phyloP scores from a whole-genome alignment of 64 coral and sea anemone genomes.

The Pocillopora damicornis region DNA sequence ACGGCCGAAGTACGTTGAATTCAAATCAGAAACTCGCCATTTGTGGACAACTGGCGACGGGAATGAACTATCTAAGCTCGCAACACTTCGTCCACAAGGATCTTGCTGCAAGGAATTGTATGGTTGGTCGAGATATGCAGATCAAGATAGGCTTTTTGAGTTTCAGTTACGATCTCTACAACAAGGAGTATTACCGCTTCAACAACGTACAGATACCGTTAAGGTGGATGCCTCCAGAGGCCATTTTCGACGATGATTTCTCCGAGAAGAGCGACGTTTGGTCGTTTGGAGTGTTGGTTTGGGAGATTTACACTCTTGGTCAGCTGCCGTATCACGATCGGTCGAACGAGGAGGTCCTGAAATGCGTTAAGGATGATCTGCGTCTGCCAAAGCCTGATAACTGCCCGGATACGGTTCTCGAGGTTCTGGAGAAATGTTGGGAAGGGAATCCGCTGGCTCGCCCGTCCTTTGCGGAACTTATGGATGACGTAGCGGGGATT shows the following conservation, averaged over 20 bases:
- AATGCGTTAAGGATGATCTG: constrained; percentile 79
- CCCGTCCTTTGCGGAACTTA: constrained; percentile 61
- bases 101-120: constrained; percentile 90
- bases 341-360: constrained; percentile 86
- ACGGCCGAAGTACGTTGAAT: constrained; percentile 73
- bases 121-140: constrained; percentile 76
- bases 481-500: constrained; percentile 65
- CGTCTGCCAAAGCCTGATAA: constrained; percentile 86
- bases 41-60: constrained; percentile 71
- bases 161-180: constrained; percentile 88
- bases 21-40: constrained; percentile 83
- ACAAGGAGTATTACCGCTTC: constrained; percentile 77
- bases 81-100: constrained; percentile 87
- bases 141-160: constrained; percentile 92
- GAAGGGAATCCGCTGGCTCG: constrained; percentile 61
- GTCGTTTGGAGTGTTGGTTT: constrained; percentile 86
- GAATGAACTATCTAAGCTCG: constrained; percentile 80
- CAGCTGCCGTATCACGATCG: constrained; percentile 74
- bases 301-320: constrained; percentile 95
- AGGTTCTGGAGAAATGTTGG: constrained; percentile 86
- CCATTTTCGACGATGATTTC: constrained; percentile 88
- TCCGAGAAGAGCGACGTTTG: constrained; percentile 92
- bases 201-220: constrained; percentile 88
- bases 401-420: constrained; percentile 80
- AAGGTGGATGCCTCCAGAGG: constrained; percentile 96